Conservation (phyloP, 2,113 vertebrate species). For the Machaerirhynchus nigripectus region DNA sequence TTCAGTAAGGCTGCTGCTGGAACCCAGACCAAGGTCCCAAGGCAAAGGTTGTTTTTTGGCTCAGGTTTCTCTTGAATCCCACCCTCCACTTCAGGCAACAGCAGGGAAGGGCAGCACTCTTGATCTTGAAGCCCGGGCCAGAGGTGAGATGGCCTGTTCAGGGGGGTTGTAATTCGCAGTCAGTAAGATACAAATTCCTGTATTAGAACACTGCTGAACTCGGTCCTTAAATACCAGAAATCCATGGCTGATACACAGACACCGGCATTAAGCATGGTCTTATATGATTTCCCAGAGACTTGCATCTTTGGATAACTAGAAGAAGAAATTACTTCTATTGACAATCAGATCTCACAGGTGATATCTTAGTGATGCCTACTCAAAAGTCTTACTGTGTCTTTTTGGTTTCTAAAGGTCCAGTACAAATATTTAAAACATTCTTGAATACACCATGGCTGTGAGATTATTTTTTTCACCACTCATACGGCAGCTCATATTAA, state of each 20-base stretch:
- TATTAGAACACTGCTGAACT: background rate
- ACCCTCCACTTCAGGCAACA: background rate
- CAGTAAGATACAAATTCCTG: background rate
- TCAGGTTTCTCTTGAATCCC: background rate
- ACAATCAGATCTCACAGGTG: background rate
- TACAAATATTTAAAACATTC: background rate
- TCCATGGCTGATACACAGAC: background rate
- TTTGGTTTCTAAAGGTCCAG: background rate
- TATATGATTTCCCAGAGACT: background rate
- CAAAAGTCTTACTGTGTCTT: background rate
- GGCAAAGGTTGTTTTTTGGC: background rate
- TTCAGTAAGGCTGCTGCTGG: background rate
- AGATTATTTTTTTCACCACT: background rate
- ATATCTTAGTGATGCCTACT: background rate
- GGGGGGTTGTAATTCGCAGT: background rate
- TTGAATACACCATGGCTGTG: background rate
- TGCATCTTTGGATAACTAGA: background rate
- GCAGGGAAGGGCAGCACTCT: background rate
- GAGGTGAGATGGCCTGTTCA: background rate
- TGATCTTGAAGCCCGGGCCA: background rate
- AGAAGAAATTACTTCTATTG: background rate
- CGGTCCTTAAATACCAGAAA: background rate
- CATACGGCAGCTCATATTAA: constrained; percentile 54
- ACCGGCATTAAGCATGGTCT: background rate
- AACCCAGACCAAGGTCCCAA: background rate